Percentiles rank a stretch among this genome's conserved stretches.
phyloP scores from a whole-genome alignment of 1,140 invertebrate species.

The Globodera rostochiensis region DNA sequence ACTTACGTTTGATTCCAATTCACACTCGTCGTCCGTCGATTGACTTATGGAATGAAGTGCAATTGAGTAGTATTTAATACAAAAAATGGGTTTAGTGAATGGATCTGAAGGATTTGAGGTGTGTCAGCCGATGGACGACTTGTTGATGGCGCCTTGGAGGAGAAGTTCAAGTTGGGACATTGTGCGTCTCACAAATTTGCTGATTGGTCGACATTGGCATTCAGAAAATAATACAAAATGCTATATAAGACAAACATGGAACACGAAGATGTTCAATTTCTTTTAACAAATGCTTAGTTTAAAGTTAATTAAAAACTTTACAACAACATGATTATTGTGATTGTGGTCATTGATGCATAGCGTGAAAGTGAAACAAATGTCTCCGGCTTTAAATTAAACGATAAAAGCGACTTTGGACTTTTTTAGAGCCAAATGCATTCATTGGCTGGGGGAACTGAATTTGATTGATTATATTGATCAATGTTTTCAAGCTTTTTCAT shows the following conservation, averaged over 20 bases:
- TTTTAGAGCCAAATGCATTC: too few relatives aligned
- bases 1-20: constrained; percentile 3
- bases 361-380: too few relatives aligned
- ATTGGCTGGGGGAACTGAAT: too few relatives aligned
- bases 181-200: neutral
- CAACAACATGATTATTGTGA: too few relatives aligned
- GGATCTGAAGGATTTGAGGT: neutral
- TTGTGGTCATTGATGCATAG: too few relatives aligned
- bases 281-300: neutral
- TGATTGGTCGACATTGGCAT: neutral
- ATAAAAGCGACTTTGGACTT: too few relatives aligned
- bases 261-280: neutral
- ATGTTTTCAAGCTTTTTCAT: too few relatives aligned
- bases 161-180: constrained; percentile 50
- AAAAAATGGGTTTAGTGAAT: constrained; percentile 1
- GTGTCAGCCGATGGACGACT: constrained; percentile 49
- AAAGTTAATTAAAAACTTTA: neutral
- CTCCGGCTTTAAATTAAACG: too few relatives aligned
- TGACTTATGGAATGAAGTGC: too few relatives aligned
- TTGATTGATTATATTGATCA: too few relatives aligned
- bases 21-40: neutral
- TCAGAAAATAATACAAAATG: neutral
- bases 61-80: too few relatives aligned
- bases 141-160: constrained; percentile 48
- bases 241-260: neutral